A percentile compares a stretch with the other conserved stretches of the same genome.
These are phyloP conservation scores for Troglohyphantes excavatus DNA, from an alignment of 2,888 invertebrate genomes.

Conservation along the genomic window DNA sequence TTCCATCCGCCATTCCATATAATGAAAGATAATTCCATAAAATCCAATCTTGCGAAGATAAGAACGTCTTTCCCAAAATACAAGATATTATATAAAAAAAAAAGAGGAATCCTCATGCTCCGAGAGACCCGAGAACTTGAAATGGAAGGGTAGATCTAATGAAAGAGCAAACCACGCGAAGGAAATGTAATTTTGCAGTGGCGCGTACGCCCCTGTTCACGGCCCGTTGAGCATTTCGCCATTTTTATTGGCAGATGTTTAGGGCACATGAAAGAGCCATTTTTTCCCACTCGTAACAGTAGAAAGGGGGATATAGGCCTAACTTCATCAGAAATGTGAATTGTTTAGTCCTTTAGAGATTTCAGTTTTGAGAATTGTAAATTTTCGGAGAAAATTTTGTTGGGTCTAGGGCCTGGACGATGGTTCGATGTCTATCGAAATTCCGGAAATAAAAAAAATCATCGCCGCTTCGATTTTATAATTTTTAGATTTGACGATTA, in stretches of 20 bases:
- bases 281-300: not conserved
- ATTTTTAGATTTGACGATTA: too few relatives aligned
- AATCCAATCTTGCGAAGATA: constrained; percentile 22
- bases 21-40: constrained; percentile 37
- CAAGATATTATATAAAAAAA: constrained; percentile 12
- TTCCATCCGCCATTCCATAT: not conserved
- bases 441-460: too few relatives aligned
- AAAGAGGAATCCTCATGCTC: constrained; percentile 26
- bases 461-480: too few relatives aligned
- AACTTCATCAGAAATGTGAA: not conserved
- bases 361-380: not conserved
- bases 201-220: constrained; percentile 25
- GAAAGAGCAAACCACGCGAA: constrained; percentile 54
- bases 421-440: too few relatives aligned
- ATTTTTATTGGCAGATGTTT: constrained; percentile 65
- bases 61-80: not conserved
- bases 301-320: not conserved
- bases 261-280: not conserved
- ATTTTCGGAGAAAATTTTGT: not conserved
- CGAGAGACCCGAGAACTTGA: constrained; percentile 21
- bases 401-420: too few relatives aligned
- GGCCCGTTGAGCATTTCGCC: constrained; percentile 13
- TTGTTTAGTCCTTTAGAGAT: not conserved
- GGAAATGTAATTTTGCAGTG: constrained; percentile 61
- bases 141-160: constrained; percentile 48